Evolutionary conservation across 2,888 invertebrate species (phyloP), one percentile per base, ranked within the genome.

Genomic region (Caprella mutica): DNA sequence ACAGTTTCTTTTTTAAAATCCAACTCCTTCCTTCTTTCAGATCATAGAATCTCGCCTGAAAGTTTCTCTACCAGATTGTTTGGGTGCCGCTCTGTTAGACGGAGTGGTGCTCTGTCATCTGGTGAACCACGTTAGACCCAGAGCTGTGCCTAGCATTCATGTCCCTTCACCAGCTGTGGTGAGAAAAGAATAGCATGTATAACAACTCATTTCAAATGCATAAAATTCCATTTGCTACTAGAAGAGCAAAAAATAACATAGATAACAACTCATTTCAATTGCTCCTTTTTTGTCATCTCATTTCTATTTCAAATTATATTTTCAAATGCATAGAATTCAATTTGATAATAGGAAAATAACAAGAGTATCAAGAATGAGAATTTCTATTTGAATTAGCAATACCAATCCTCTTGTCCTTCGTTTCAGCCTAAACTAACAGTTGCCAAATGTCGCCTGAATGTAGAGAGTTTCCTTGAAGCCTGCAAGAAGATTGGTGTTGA

Each of bases 31-130:
- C n/a, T 38, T 52, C 19, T 57, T 58, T 61, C 71, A 92, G 92
- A 86, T 87, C 68, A 88, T 94, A 69, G 92, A 93, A 76, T 80
- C 82, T 14, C 80, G 90, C 53, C 77, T 94, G 69, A 92, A 92
- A 77, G 86, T 93, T 82, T 81, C 84, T 3, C 77, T 94, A 56
- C 92, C 93, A 1, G 83, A 82, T 69, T 86, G 90, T 71, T 76
- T 94, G 68, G 82, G 88, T 46, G 82, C 87, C 35, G 86, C 87
- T 44, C 74, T 94, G 67, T 82, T 84, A 27, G 93, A 94, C 74
- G 93, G 94, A 21, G 92, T 94, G 54, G 88, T 94, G 65, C 77
- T 94, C 62, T 94, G 94, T 71, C 92, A 94, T 75, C 78, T 94
- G 68, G 92, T 91, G 54, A 94, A 94, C 74, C 86, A 89, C 75